A percentile compares a stretch with the other conserved stretches of the same genome.
Evolutionary conservation across 2,797 vertebrate species (phyloP).

Genomic region (Eospalax fontanierii): DNA sequence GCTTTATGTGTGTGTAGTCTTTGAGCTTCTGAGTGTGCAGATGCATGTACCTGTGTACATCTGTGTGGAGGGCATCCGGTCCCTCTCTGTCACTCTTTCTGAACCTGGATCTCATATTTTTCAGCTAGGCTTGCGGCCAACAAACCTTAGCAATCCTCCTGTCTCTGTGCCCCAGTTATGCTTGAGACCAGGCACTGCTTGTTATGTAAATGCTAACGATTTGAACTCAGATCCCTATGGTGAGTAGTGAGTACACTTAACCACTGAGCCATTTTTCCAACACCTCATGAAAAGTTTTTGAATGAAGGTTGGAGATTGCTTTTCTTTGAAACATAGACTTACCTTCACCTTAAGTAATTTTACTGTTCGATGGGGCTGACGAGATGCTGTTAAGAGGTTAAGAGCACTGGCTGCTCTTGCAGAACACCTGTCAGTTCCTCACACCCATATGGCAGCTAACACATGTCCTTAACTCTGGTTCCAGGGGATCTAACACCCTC

Average conservation of each 20-base stretch:
- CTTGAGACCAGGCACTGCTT: neutral
- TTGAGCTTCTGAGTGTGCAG: neutral
- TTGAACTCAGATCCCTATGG: neutral
- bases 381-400: too few relatives aligned
- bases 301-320: slow-evolving; percentile 46
- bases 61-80: too few relatives aligned
- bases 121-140: neutral
- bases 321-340: slow-evolving; percentile 58
- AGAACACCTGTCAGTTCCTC: too few relatives aligned
- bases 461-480: too few relatives aligned
- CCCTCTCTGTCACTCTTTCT: neutral
- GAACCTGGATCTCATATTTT: neutral
- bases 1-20: neutral
- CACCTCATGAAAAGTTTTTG: neutral
- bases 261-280: neutral
- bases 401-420: too few relatives aligned
- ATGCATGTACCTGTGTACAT: neutral
- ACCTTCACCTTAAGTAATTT: slow-evolving; percentile 27
- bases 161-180: neutral
- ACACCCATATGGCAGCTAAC: too few relatives aligned
- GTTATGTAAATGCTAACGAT: too few relatives aligned
- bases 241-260: neutral
- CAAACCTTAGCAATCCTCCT: neutral
- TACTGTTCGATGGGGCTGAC: neutral
- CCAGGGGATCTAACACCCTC: too few relatives aligned